Evolutionary conservation across 2,888 invertebrate genomes (phyloP), one percentile per base, ranked within the genome.

Genomic region (Agonopterix subpropinquella): DNA sequence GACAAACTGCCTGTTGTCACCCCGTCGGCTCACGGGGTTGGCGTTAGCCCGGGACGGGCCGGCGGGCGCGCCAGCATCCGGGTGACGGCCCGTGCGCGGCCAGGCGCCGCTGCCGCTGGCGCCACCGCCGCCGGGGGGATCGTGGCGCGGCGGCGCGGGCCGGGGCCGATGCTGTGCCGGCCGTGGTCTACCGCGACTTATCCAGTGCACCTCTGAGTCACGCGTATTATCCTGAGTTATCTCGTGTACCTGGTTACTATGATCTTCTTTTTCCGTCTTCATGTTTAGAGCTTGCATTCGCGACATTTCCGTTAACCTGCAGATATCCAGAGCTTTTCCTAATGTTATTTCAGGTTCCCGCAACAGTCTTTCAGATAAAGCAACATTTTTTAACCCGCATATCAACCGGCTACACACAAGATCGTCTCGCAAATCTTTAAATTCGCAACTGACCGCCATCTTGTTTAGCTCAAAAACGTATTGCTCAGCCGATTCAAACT

Each of bases 401-500:
- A 62, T 57, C 36, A 64, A 45, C 9, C 55, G 47, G 44, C 58
- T 57, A 13, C 51, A 43, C 1, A 59, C 47, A 13, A 62, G 43
- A 13, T 58, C 57, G 39, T 53, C 50, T 1, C 47, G 44, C 8
- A 64, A 47, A 2, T 52, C 49, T 45, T 50, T 49, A 36, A 64
- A 61, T 7, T 61, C 58, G 47, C 61, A 61, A 13, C 43, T 56
- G 2, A 35, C 9, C 2, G 59, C 58, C 36, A 60, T 43, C 44
- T 57, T 58, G 8, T 53, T 57, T 8, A 61, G 15, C 39, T 60
- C 59, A 45, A 55, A 57, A 13, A 49, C 48, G 37, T 55, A 58
- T 36, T 58, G 56, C 9, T 61, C 58, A 2, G 49, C 49, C 0
- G 58, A 51, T 36, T 61, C 58, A 0, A 41, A 11, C 15, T 57